phyloP scores from a whole-genome alignment of 2,113 vertebrate species.

The Hippocampus zosterae region DNA sequence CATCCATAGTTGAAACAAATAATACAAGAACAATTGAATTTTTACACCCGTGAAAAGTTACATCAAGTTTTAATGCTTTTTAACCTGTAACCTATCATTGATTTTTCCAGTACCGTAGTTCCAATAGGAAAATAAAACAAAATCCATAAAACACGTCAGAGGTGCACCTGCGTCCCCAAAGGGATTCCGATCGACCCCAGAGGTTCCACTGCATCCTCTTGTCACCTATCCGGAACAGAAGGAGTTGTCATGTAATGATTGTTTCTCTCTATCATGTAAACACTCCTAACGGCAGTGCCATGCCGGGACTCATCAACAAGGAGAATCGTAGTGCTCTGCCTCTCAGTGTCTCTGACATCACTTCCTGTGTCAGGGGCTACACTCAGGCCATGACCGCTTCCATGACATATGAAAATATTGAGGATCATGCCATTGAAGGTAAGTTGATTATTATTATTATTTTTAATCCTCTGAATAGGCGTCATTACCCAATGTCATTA shows the following conservation, averaged over 20 bases:
- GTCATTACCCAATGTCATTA: constrained; percentile 3
- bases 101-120: too few relatives aligned
- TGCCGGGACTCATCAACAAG: constrained; percentile 90
- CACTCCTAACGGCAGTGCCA: constrained; percentile 57
- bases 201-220: not conserved
- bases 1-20: too few relatives aligned
- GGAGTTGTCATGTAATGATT: not conserved
- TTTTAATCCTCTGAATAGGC: not conserved
- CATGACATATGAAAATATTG: constrained; percentile 88
- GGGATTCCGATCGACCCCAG: too few relatives aligned
- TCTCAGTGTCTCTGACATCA: constrained; percentile 82
- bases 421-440: constrained; percentile 86
- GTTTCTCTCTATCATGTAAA: constrained; percentile 23
- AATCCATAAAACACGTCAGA: too few relatives aligned
- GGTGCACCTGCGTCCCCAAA: too few relatives aligned
- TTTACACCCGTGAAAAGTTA: too few relatives aligned
- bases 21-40: too few relatives aligned
- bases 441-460: constrained; percentile 37
- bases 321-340: constrained; percentile 74
- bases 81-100: too few relatives aligned
- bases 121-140: too few relatives aligned
- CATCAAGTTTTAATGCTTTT: too few relatives aligned
- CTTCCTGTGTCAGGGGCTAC: constrained; percentile 87
- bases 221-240: not conserved
- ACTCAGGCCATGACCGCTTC: constrained; percentile 88